A percentile compares a stretch with the other conserved stretches of the same genome.
phyloP scores from a whole-genome alignment of 2,113 vertebrate species.

The Strix uralensis region DNA sequence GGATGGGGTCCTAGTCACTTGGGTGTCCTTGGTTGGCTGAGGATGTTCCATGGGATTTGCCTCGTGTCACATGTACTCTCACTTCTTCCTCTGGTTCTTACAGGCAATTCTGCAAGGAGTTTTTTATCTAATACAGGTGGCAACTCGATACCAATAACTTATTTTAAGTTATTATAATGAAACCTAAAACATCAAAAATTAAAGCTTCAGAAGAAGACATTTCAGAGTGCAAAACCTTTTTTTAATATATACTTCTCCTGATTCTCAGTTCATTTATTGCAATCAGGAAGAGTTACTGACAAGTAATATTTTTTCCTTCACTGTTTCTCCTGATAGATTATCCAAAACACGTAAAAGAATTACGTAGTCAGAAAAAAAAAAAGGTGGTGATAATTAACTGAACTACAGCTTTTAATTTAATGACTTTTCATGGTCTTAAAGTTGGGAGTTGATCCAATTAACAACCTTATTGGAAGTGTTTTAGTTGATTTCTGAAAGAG shows the following conservation, averaged over 20 bases:
- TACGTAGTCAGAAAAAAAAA: neutral
- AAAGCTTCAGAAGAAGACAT: neutral
- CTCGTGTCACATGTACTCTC: neutral
- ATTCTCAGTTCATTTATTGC: neutral
- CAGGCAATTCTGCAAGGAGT: neutral
- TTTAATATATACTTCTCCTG: neutral
- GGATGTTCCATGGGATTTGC: neutral
- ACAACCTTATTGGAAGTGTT: neutral
- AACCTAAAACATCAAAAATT: neutral
- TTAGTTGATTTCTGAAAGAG: neutral
- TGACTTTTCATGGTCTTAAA: neutral
- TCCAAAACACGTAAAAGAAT: neutral
- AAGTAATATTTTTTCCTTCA: neutral
- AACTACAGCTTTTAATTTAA: neutral
- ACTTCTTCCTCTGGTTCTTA: neutral
- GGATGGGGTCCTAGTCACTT: neutral
- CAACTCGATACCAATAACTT: neutral
- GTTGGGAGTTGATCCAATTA: neutral
- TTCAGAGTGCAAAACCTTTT: neutral
- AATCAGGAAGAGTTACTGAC: neutral
- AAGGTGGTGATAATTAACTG: neutral
- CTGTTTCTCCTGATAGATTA: neutral
- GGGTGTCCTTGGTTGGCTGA: neutral
- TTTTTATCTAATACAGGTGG: neutral
- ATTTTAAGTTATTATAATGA: neutral